Conservation (phyloP, 2,888 invertebrate species). For the Auanema freiburgensis region DNA sequence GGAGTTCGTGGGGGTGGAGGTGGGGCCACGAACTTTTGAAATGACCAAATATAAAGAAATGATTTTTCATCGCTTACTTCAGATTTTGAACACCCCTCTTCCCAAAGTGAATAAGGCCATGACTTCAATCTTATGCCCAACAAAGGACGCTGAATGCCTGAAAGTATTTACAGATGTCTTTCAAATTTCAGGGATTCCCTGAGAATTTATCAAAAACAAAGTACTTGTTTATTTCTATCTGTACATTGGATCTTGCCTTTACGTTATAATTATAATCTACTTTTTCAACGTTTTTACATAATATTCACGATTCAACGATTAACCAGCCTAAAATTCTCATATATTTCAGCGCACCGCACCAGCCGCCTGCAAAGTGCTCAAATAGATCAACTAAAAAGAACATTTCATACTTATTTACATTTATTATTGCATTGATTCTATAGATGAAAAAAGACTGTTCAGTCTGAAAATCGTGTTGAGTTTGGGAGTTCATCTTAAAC, state of each 20-base stretch:
- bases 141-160: slow-evolving; percentile 11
- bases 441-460: slow-evolving; percentile 7
- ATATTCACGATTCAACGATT: slow-evolving; percentile 12
- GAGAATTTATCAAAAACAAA: slow-evolving; percentile 8
- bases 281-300: slow-evolving; percentile 10
- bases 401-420: slow-evolving; percentile 9
- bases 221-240: slow-evolving; percentile 9
- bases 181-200: slow-evolving; percentile 6
- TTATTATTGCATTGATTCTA: slow-evolving; percentile 11
- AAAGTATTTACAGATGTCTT: slow-evolving; percentile 9
- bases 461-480: slow-evolving; percentile 5
- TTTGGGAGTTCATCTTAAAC: neutral
- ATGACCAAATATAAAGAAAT: slow-evolving; percentile 11
- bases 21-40: too few species aligned
- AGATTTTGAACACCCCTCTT: slow-evolving; percentile 9
- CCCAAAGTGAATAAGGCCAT: slow-evolving; percentile 10
- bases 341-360: slow-evolving; percentile 13
- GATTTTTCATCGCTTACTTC: neutral
- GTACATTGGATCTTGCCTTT: slow-evolving; percentile 12
- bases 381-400: neutral
- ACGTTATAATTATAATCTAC: slow-evolving; percentile 8
- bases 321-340: slow-evolving; percentile 9
- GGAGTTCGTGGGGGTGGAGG: too few species aligned
- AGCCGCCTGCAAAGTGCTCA: slow-evolving; percentile 9
- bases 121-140: slow-evolving; percentile 9